Base-by-base conservation (phyloP, 2,888 invertebrate genomes). In the Zaprionus lineosus region DNA sequence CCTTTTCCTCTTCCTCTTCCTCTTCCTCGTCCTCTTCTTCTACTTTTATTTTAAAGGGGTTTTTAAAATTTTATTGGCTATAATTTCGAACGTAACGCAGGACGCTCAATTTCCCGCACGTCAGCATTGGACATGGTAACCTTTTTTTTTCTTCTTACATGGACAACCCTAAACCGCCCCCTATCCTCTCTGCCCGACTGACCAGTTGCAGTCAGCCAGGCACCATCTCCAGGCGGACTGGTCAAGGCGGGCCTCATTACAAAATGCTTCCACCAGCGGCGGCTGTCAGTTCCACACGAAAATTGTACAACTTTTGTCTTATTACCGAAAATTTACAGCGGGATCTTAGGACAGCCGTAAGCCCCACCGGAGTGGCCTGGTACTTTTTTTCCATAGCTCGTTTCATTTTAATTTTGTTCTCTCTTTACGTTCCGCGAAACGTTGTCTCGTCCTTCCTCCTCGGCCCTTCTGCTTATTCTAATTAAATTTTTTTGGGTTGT, bases 401-500 rank as follows among this genome's bases (percentile, higher is more conserved):
- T 61, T 61, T 64, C 63, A 63, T 76, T 78, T 69, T 68, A 66
- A 69, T 70, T 76, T 74, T 67, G 59, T 56, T 26, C 47, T 52
- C 41, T 40, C 60, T 40, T 69, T 74, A 60, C 31, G 65, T n/a
- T n/a, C n/a, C n/a, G n/a, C n/a, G n/a, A n/a, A n/a, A n/a, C n/a
- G n/a, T n/a, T n/a, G n/a, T n/a, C n/a, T n/a, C n/a, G n/a, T n/a
- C n/a, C n/a, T n/a, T n/a, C n/a, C n/a, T n/a, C n/a, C n/a, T n/a
- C n/a, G n/a, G n/a, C 58, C 62, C 50, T 74, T 74, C 69, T 74
- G 69, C 73, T 82, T 76, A 86, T 84, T 84, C 84, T 86, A 86
- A 86, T 86, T 86, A 86, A 85, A 84, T 82, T 85, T 83, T 75
- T 74, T 65, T n/a, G n/a, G n/a, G n/a, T n/a, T n/a, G n/a, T n/a